These are phyloP conservation scores for Serranus cabrilla DNA, from an alignment of 2,797 vertebrate species.

Conservation along the genomic window DNA sequence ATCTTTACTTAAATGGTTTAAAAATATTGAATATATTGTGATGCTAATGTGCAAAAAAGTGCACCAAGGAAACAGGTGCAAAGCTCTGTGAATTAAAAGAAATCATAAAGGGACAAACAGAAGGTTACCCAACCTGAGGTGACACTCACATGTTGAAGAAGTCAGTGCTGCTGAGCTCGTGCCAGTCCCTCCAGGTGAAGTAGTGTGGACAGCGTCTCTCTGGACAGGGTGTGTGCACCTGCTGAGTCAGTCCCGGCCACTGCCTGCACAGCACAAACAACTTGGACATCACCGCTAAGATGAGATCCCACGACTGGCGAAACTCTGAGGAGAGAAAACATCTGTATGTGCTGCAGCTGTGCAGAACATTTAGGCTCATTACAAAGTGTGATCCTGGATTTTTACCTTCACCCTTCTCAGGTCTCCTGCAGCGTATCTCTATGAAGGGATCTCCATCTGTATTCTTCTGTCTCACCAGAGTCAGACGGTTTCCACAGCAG, in stretches of 20 bases:
- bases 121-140: neutral
- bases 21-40: too few relatives aligned
- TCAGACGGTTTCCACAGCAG: slow-evolving; percentile 72
- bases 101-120: neutral
- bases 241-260: slow-evolving; percentile 82
- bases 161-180: slow-evolving; percentile 39
- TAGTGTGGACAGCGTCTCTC: slow-evolving; percentile 65
- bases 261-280: slow-evolving; percentile 73
- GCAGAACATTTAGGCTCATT: neutral
- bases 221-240: slow-evolving; percentile 81
- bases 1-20: too few relatives aligned
- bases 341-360: neutral
- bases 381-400: neutral
- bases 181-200: slow-evolving; percentile 82
- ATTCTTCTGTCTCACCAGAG: slow-evolving; percentile 79
- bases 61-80: neutral
- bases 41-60: too few relatives aligned
- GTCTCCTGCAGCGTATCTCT: slow-evolving; percentile 81
- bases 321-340: slow-evolving; percentile 64
- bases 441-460: slow-evolving; percentile 80
- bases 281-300: slow-evolving; percentile 74
- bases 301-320: slow-evolving; percentile 79
- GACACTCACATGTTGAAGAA: slow-evolving; percentile 57
- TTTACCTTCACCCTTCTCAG: slow-evolving; percentile 59
- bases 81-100: neutral